A percentile compares a stretch with the other conserved stretches of the same genome.
Evolutionary conservation across 2,113 vertebrate species (phyloP).

Genomic region (Scolopax mira): DNA sequence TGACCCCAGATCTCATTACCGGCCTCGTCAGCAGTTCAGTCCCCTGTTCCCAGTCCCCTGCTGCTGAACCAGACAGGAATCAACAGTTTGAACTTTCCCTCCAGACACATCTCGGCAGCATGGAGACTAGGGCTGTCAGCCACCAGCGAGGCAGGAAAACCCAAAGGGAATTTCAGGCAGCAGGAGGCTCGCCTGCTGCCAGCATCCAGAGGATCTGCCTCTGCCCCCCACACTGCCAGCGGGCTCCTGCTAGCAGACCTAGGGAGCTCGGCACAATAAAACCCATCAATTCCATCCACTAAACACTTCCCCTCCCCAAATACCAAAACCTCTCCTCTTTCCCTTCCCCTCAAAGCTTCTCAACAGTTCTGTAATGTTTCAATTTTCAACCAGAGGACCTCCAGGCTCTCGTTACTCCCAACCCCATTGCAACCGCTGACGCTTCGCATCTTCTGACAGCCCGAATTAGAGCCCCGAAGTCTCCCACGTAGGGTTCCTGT

Average conservation of each 20-base stretch:
- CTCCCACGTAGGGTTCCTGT: not conserved
- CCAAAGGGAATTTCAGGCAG: not conserved
- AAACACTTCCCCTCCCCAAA: not conserved
- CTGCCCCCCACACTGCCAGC: not conserved
- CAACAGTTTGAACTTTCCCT: not conserved
- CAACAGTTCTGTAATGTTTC: fast-evolving
- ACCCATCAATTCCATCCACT: not conserved
- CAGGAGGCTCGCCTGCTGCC: not conserved
- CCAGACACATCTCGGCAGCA: not conserved
- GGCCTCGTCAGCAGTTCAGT: not conserved
- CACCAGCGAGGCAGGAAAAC: not conserved
- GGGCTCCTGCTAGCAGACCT: not conserved
- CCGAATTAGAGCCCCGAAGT: not conserved
- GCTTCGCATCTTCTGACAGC: not conserved
- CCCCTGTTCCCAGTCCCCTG: fast-evolving
- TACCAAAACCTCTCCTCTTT: not conserved
- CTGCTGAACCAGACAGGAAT: not conserved
- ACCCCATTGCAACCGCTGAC: fast-evolving
- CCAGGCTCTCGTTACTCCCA: not conserved
- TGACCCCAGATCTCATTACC: fast-evolving
- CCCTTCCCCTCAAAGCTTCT: not conserved
- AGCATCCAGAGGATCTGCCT: not conserved
- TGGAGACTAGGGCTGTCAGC: fast-evolving
- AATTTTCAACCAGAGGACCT: not conserved
- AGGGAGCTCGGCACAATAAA: not conserved